Base-by-base conservation (phyloP, 2,797 vertebrate species). In the Euthynnus affinis region DNA sequence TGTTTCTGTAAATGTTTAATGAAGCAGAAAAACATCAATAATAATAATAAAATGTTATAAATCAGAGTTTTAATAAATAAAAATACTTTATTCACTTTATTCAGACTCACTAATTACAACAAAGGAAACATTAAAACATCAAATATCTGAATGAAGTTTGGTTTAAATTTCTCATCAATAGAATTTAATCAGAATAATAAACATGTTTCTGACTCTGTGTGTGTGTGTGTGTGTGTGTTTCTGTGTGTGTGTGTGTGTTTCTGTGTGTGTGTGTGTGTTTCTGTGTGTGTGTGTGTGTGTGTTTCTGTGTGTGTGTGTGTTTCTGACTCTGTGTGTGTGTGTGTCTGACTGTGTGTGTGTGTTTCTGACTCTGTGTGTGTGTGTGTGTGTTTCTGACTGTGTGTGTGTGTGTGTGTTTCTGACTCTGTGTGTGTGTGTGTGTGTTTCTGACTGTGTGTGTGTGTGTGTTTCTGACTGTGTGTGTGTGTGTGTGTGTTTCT, bases 361-460 rank as follows among this genome's bases (percentile, higher is more conserved):
- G 23, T n/a, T n/a, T n/a, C n/a, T n/a, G n/a, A n/a, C n/a, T n/a
- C n/a, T 64, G 37, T 46, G 57, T 46, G 14, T 37, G 27, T 56
- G 46, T 71, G 4, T 63, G 15, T 74, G 18, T 76, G 37, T 58
- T n/a, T n/a, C n/a, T n/a, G n/a, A n/a, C n/a, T 76, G 29, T 62
- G 23, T 64, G 37, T 46, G 57, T 46, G 14, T 37, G 27, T 56
- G 46, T 71, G 4, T 63, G 15, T n/a, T n/a, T n/a, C n/a, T n/a
- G n/a, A n/a, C n/a, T n/a, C n/a, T 74, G 18, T 76, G 37, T 58
- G 15, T 68, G 6, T 72, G 17, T 76, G 29, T 62, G 23, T 64
- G 37, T 46, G 57, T n/a, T n/a, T n/a, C n/a, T n/a, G n/a, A n/a
- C n/a, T 46, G 14, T 37, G 27, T 56, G 46, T 71, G 4, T 63